Evolutionary conservation across 2,888 invertebrate genomes (phyloP).

Genomic region (Acronicta psi): DNA sequence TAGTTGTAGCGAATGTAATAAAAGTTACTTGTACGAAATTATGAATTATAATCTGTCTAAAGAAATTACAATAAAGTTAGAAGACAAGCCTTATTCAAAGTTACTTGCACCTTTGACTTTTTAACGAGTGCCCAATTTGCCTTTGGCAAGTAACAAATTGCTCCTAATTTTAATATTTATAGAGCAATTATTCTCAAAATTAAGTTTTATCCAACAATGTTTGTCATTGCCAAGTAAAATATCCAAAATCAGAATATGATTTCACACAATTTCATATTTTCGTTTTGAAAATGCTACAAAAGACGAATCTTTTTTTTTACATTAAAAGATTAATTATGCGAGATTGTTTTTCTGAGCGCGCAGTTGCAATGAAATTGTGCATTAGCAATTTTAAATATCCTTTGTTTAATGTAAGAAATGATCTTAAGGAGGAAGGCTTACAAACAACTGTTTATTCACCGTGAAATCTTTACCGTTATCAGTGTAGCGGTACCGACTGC

Average conservation of each 20-base stretch:
- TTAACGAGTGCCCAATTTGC: not conserved
- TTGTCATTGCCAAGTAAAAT: not conserved
- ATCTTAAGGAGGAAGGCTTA: not conserved
- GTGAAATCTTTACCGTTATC: not conserved
- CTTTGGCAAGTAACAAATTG: constrained; percentile 1
- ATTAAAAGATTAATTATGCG: not conserved
- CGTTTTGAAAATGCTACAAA: not conserved
- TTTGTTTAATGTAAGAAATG: constrained; percentile 22
- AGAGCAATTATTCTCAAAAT: not conserved
- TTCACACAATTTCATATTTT: not conserved
- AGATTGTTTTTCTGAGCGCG: too few species aligned
- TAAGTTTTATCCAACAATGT: constrained; percentile 5
- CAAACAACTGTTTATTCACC: constrained; percentile 15
- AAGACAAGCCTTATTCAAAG: not conserved
- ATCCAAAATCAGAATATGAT: not conserved
- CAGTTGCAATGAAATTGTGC: too few species aligned
- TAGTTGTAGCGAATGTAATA: too few species aligned
- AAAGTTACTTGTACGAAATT: too few species aligned
- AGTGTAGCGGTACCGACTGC: not conserved
- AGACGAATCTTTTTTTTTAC: not conserved
- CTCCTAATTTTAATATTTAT: not conserved
- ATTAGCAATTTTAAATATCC: not conserved
- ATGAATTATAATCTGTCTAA: not conserved
- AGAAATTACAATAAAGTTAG: not conserved
- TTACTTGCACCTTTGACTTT: not conserved